Base-by-base conservation (phyloP, 2,113 vertebrate species). In the Cephalopholis sonnerati region DNA sequence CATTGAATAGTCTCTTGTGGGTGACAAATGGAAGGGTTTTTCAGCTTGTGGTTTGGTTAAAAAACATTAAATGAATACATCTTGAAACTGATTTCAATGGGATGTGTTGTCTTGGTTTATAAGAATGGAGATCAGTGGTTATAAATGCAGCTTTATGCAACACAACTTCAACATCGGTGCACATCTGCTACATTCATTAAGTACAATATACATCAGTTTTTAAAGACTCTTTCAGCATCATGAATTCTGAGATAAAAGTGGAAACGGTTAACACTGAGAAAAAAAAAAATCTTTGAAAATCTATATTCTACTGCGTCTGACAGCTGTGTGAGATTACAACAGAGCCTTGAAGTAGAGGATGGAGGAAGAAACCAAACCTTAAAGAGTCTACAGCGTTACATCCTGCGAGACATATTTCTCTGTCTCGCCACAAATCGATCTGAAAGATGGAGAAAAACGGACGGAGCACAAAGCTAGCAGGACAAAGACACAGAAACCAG, bases 31-130 rank as follows among this genome's bases (percentile, higher is more conserved):
- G 44, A 87, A 67, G 29, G 73, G 41, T 89, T 92, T 92, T 90
- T 79, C 85, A 89, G 87, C 85, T 32, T 90, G 90, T 77, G 64
- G 69, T 87, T 93, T 91, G 89, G 79, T 87, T 87, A 82, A 81
- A 79, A 81, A 81, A 87, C 11, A 58, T 79, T 15, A 65, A 92
- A 93, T 89, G 91, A 93, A 94, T 69, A 73, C 18, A 48, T 86
- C 55, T 85, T 71, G 39, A 79, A 85, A 75, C 9, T 41, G 29
- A 53, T 72, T 54, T 66, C 7, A 77, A 24, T 59, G 24, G 57
- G 32, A 44, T 22, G 27, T 71, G 65, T 59, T 50, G 51, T 63
- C 41, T 79, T 70, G 25, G 32, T 77, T n/a, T 32, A 6, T 4
- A 73, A 17, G 9, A 27, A 53, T 61, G 22, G 64, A 20, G 51